Evolutionary conservation across 2,888 invertebrate species (phyloP).

Genomic region (Trachelus stipa): DNA sequence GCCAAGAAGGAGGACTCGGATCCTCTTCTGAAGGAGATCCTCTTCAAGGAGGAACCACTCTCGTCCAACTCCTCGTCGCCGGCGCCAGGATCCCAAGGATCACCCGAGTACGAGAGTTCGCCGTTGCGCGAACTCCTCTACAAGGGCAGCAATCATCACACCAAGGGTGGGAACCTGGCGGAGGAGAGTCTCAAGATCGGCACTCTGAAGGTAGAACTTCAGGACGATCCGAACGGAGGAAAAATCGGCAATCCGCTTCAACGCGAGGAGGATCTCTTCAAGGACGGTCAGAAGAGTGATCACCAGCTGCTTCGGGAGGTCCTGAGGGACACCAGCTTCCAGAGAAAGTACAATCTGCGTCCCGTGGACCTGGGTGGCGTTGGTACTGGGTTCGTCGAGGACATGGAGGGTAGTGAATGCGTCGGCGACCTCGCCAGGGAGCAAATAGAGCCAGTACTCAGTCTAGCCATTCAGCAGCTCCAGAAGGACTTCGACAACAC

Average conservation of each 20-base stretch:
- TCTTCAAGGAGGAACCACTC: conserved; percentile 59
- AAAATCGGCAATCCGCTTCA: conserved; percentile 27
- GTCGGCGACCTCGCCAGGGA: conserved; percentile 75
- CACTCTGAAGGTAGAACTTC: conserved; percentile 8
- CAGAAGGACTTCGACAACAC: conserved; percentile 87
- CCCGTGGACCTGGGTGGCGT: conserved; percentile 78
- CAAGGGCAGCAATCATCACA: conserved; percentile 33
- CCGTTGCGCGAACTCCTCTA: conserved; percentile 57
- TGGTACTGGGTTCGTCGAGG: conserved; percentile 67
- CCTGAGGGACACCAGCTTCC: conserved; percentile 86
- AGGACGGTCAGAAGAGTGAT: conserved; percentile 63
- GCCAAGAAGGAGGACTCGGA: conserved; percentile 55
- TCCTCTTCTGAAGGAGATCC: conserved; percentile 59
- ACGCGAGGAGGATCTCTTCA: conserved; percentile 52
- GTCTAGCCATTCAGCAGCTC: conserved; percentile 87
- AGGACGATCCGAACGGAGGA: background rate
- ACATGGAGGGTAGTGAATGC: conserved; percentile 77
- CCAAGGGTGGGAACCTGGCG: conserved; percentile 26
- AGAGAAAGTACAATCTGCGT: conserved; percentile 84
- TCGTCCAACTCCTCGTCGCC: conserved; percentile 28
- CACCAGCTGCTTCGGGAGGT: conserved; percentile 85
- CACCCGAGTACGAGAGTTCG: conserved; percentile 68
- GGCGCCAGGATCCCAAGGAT: conserved; percentile 5
- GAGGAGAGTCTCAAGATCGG: conserved; percentile 25
- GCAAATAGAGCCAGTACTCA: conserved; percentile 85